phyloP scores from a whole-genome alignment of 2,888 invertebrate genomes.

The Agrotis ipsilon region DNA sequence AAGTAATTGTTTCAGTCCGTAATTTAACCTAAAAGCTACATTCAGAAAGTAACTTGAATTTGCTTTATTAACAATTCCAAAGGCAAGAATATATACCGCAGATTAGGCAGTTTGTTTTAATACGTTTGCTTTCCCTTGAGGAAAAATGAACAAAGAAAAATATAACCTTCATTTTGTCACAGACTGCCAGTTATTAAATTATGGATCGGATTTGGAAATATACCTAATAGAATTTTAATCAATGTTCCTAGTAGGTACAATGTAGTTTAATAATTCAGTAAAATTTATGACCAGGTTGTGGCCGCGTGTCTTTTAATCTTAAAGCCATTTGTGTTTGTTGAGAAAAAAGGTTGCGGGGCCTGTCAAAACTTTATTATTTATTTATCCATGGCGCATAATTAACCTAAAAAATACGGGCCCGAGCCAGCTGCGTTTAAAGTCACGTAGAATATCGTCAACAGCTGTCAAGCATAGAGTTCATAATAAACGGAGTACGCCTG shows the following conservation, averaged over 20 bases:
- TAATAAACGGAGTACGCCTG: slow-evolving; percentile 69
- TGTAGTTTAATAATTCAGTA: slow-evolving; percentile 33
- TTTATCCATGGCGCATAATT: slow-evolving; percentile 60
- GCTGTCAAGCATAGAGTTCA: slow-evolving; percentile 72
- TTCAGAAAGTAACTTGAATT: slow-evolving; percentile 23
- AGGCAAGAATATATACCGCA: slow-evolving; percentile 19
- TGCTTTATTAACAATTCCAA: slow-evolving; percentile 14
- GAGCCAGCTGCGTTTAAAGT: slow-evolving; percentile 55
- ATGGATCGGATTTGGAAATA: slow-evolving; percentile 30
- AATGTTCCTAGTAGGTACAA: slow-evolving; percentile 6
- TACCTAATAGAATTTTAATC: slow-evolving; percentile 36
- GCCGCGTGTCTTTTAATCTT: slow-evolving; percentile 45
- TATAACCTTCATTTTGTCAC: slow-evolving; percentile 18
- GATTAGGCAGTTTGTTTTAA: slow-evolving; percentile 26
- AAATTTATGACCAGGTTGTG: slow-evolving; percentile 45
- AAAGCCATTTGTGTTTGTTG: slow-evolving; percentile 53
- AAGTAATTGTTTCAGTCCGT: slow-evolving; percentile 29
- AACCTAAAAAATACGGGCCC: slow-evolving; percentile 58
- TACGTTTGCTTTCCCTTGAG: slow-evolving; percentile 25
- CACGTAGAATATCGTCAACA: slow-evolving; percentile 67
- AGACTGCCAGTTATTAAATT: slow-evolving; percentile 35
- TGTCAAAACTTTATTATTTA: slow-evolving; percentile 67
- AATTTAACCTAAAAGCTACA: slow-evolving; percentile 19
- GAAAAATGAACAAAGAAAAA: slow-evolving; percentile 15
- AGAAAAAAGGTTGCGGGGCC: slow-evolving; percentile 47